Evolutionary conservation across 2,797 vertebrate species (phyloP).

Genomic region (Smutsia temminckii): DNA sequence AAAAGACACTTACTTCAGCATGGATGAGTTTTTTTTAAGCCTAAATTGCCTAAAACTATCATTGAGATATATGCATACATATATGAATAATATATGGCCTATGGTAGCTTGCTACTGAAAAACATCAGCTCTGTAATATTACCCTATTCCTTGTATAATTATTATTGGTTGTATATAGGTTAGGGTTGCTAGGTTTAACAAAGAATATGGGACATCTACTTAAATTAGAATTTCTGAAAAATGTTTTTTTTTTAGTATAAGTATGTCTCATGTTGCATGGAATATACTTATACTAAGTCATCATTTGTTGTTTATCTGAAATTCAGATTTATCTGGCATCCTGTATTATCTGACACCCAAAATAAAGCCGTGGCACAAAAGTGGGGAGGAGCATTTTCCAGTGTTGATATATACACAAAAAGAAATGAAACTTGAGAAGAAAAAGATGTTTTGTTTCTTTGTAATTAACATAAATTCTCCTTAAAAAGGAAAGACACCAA

Average conservation of each 20-base stretch:
- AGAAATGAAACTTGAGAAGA: neutral
- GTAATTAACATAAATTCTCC: neutral
- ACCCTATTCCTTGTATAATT: neutral
- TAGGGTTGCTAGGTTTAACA: neutral
- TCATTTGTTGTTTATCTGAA: neutral
- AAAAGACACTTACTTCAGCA: neutral
- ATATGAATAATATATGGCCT: neutral
- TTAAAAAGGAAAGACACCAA: neutral
- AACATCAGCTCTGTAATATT: neutral
- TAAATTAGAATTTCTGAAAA: neutral
- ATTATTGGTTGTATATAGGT: neutral
- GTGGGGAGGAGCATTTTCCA: neutral
- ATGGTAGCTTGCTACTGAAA: neutral
- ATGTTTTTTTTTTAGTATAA: neutral
- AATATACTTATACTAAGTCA: neutral
- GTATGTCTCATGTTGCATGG: neutral
- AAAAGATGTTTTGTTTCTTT: neutral
- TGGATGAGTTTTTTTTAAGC: neutral
- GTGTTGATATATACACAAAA: neutral
- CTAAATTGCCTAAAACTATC: neutral
- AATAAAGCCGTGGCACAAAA: neutral
- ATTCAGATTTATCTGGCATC: neutral
- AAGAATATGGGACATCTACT: neutral
- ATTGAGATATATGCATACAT: neutral
- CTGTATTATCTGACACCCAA: neutral